phyloP scores from a whole-genome alignment of 2,888 invertebrate species.

The Mesoligia furuncula region DNA sequence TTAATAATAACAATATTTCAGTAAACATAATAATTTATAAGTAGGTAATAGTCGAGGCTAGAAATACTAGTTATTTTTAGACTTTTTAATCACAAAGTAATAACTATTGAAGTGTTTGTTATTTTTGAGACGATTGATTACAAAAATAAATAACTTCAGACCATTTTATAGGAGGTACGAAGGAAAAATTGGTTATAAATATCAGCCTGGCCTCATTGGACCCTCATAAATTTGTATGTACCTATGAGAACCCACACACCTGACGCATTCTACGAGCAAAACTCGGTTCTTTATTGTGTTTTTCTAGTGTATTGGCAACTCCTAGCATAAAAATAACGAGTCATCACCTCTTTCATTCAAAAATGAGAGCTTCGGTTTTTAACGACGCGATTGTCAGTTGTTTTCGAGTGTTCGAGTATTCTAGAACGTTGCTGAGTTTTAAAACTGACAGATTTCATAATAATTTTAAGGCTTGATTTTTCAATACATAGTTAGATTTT shows the following conservation, averaged over 20 bases:
- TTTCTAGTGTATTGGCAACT: slow-evolving; percentile 17
- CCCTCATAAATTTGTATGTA: slow-evolving; percentile 35
- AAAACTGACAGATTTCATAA: neutral
- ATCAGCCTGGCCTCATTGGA: slow-evolving; percentile 20
- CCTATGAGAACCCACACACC: slow-evolving; percentile 34
- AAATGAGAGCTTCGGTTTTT: neutral
- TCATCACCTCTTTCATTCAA: neutral
- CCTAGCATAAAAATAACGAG: slow-evolving; percentile 7
- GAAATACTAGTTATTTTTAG: neutral
- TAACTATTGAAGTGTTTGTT: neutral
- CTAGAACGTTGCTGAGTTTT: neutral
- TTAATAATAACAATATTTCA: neutral
- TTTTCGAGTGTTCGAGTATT: neutral
- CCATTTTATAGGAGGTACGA: neutral
- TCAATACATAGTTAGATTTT: neutral
- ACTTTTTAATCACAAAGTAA: neutral
- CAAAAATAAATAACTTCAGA: neutral
- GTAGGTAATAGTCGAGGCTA: neutral
- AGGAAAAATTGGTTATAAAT: slow-evolving; percentile 30
- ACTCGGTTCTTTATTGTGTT: slow-evolving; percentile 20
- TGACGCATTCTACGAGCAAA: slow-evolving; percentile 25
- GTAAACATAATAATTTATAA: neutral
- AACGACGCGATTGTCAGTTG: neutral
- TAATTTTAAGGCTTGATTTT: neutral
- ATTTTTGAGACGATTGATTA: neutral